Base-by-base conservation (phyloP, 2,797 vertebrate genomes). In the Cottoperca gobio region DNA sequence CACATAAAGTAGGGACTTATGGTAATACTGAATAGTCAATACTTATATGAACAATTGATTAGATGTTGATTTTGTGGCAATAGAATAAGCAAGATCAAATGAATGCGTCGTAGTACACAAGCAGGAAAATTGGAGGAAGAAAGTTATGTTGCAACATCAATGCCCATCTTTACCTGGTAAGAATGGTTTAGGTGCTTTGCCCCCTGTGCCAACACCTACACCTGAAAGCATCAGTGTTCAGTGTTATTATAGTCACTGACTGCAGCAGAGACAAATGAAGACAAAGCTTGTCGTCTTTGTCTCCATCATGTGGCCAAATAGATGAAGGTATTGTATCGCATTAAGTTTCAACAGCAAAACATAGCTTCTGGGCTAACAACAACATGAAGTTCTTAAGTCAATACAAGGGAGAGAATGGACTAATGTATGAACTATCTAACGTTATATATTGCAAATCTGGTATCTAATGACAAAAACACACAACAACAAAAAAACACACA, bases 121-220 rank as follows among this genome's bases (percentile, higher is more conserved):
- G 23, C 24, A 64, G 19, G 5, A 23, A 3, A 58, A 53, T 16
- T 4, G 2, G n/a, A 64, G 19, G 62, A 19, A 52, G 8, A 14
- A 23, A n/a, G 24, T 48, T 14, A 35, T n/a, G 10, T 11, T 35
- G 9, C 10, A 55, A 40, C 4, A 69, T 49, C 8, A 31, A 16
- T 43, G 42, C 4, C 17, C 14, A 35, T 65, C 3, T 64, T 83
- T 87, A 94, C 93, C 93, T 88, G 86, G 90, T 21, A 84, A 0
- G 12, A 81, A 61, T 28, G 85, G 89, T 84, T 94, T 95, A 24
- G 92, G 88, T 33, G 79, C 28, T 90, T 95, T 93, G 8, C 45
- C 87, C 6, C 66, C 87, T 64, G 87, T 45, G 4, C 84, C 88
- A 39, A 65, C 81, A 53, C 83, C 86, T 72, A 75, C 64, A 70